phyloP scores from a whole-genome alignment of 2,797 vertebrate species.

The Cottoperca gobio region DNA sequence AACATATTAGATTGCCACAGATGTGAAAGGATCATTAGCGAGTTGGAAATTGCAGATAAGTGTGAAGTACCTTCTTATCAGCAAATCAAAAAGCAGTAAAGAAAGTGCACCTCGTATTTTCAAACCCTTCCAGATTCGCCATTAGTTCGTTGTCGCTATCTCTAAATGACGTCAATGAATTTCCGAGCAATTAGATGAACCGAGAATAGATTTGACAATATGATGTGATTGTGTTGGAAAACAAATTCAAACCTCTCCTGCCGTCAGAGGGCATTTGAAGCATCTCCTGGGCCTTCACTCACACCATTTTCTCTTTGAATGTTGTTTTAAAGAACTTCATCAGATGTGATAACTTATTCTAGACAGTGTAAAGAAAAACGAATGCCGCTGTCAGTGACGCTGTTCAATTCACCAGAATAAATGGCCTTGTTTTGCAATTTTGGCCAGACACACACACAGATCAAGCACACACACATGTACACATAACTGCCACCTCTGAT shows the following conservation, averaged over 20 bases:
- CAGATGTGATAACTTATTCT: background rate
- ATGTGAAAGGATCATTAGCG: slow-evolving; percentile 19
- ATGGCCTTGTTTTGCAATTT: slow-evolving; percentile 44
- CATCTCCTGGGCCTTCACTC: background rate
- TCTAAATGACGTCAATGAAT: slow-evolving; percentile 46
- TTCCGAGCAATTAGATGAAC: slow-evolving; percentile 33
- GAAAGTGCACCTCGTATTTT: slow-evolving; percentile 16
- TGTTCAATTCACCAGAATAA: slow-evolving; percentile 25
- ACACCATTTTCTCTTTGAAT: background rate
- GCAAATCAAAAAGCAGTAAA: background rate
- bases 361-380: background rate
- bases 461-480: background rate
- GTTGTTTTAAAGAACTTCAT: background rate
- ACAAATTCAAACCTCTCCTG: slow-evolving; percentile 20
- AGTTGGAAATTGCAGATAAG: slow-evolving; percentile 11
- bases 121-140: slow-evolving; percentile 17
- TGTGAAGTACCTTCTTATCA: slow-evolving; percentile 22
- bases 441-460: slow-evolving; percentile 16
- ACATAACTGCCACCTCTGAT: slow-evolving; percentile 58
- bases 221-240: slow-evolving; percentile 10
- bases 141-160: slow-evolving; percentile 7
- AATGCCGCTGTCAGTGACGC: slow-evolving; percentile 18
- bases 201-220: slow-evolving; percentile 26
- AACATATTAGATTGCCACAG: slow-evolving; percentile 9
- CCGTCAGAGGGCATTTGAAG: background rate